phyloP scores from a whole-genome alignment of 2,888 invertebrate genomes.

The Dascillus cervinus region DNA sequence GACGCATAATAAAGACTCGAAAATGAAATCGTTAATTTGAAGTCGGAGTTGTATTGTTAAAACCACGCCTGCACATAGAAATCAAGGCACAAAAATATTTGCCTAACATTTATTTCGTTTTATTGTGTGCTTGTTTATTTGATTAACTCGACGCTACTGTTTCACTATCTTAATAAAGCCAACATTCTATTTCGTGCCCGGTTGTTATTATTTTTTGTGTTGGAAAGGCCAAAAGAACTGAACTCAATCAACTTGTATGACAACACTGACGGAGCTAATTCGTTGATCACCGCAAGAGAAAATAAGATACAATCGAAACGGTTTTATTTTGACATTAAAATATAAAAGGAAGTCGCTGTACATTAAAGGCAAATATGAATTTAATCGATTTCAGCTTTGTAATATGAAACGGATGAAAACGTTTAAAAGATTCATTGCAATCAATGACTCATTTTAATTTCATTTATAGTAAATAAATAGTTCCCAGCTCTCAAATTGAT shows the following conservation, averaged over 20 bases:
- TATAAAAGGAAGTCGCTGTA: no score
- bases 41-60: conserved; percentile 16
- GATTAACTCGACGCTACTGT: conserved; percentile 12
- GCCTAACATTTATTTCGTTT: conserved; percentile 15
- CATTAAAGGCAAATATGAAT: no score
- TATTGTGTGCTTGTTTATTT: conserved; percentile 16
- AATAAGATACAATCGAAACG: no score
- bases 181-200: conserved; percentile 12
- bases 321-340: no score
- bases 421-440: conserved; percentile 7
- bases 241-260: no score
- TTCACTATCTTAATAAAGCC: conserved; percentile 13
- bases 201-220: no score
- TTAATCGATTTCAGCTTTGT: no score
- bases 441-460: conserved; percentile 10
- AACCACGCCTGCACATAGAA: conserved; percentile 17
- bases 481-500: conserved; percentile 12
- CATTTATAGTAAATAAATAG: conserved; percentile 11
- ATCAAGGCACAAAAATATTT: conserved; percentile 14
- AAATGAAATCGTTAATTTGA: conserved; percentile 12
- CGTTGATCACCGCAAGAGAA: no score
- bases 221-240: no score
- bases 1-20: conserved; percentile 5
- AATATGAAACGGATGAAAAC: conserved; percentile 11
- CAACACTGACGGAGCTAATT: no score